Evolutionary conservation across 1,140 invertebrate genomes (phyloP).

Genomic region (Drosophila orosa): DNA sequence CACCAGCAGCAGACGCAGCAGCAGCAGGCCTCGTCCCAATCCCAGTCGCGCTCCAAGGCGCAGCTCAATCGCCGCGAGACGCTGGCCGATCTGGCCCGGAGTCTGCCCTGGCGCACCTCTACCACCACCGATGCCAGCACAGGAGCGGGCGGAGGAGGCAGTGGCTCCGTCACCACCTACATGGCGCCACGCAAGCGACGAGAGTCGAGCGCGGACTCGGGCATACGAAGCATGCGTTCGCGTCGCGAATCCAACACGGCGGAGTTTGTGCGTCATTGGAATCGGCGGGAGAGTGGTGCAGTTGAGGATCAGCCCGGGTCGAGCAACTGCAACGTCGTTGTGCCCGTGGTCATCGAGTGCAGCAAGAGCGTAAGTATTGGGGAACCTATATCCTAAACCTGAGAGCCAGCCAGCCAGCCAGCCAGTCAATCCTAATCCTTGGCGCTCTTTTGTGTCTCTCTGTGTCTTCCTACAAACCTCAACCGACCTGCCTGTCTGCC

Average conservation of each 20-base stretch:
- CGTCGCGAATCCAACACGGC: slow-evolving; percentile 90
- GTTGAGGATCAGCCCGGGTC: slow-evolving; percentile 63
- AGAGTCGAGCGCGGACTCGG: slow-evolving; percentile 92
- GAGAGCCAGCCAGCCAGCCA: not conserved
- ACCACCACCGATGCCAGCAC: slow-evolving; percentile 86
- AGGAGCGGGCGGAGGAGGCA: slow-evolving; percentile 27
- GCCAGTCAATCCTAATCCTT: slow-evolving; percentile 34
- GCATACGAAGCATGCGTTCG: slow-evolving; percentile 91
- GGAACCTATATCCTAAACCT: not conserved
- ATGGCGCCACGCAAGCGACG: slow-evolving; percentile 88
- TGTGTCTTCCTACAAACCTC: slow-evolving; percentile 23
- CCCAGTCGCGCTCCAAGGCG: slow-evolving; percentile 85
- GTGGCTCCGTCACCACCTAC: slow-evolving; percentile 78
- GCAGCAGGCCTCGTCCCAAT: slow-evolving; percentile 23
- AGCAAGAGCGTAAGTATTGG: slow-evolving; percentile 72
- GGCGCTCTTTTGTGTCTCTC: slow-evolving; percentile 31
- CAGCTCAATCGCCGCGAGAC: slow-evolving; percentile 92
- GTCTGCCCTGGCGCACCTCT: slow-evolving; percentile 89
- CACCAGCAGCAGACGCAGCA: slow-evolving; percentile 56
- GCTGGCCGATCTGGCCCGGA: slow-evolving; percentile 91
- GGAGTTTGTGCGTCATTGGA: slow-evolving; percentile 90
- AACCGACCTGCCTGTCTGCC: not conserved
- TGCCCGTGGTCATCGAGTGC: slow-evolving; percentile 72
- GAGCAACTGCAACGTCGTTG: slow-evolving; percentile 31
- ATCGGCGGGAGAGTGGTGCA: slow-evolving; percentile 85